Percentiles rank a stretch among this genome's conserved stretches.
Conservation (phyloP, 2,888 invertebrate genomes). For the Andrena marginata region DNA sequence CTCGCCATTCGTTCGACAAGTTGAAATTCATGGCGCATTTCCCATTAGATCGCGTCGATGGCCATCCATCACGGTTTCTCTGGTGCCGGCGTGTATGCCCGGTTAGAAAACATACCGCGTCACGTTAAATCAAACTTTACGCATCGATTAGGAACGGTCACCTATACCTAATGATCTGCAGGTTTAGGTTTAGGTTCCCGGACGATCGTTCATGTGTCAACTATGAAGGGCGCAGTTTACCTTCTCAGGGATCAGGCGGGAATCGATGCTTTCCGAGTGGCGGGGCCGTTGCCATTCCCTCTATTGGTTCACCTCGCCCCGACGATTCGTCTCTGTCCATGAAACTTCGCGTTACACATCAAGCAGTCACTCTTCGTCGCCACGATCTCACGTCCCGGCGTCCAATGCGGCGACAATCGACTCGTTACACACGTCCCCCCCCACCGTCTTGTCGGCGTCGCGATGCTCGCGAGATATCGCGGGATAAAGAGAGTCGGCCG, state of each 20-base stretch:
- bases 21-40: slow-evolving; percentile 37
- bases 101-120: not conserved
- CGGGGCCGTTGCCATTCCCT: not conserved
- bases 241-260: slow-evolving; percentile 5
- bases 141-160: not conserved
- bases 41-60: slow-evolving; percentile 29
- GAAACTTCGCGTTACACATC: slow-evolving; percentile 34
- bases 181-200: not conserved
- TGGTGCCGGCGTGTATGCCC: not conserved
- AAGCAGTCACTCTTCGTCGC: slow-evolving; percentile 31
- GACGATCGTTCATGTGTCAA: not conserved
- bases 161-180: not conserved
- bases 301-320: not conserved
- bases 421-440: slow-evolving; percentile 30
- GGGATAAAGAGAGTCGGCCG: slow-evolving; percentile 17
- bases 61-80: slow-evolving; percentile 18
- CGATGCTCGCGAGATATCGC: slow-evolving; percentile 2
- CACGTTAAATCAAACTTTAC: not conserved
- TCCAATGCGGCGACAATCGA: slow-evolving; percentile 35
- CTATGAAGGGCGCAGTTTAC: not conserved
- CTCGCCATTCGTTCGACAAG: slow-evolving; percentile 22
- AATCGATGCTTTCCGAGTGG: slow-evolving; percentile 2
- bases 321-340: slow-evolving; percentile 35
- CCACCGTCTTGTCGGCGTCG: not conserved
- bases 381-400: slow-evolving; percentile 23